Conservation (phyloP, 2,113 vertebrate genomes). For the Calonectris borealis region DNA sequence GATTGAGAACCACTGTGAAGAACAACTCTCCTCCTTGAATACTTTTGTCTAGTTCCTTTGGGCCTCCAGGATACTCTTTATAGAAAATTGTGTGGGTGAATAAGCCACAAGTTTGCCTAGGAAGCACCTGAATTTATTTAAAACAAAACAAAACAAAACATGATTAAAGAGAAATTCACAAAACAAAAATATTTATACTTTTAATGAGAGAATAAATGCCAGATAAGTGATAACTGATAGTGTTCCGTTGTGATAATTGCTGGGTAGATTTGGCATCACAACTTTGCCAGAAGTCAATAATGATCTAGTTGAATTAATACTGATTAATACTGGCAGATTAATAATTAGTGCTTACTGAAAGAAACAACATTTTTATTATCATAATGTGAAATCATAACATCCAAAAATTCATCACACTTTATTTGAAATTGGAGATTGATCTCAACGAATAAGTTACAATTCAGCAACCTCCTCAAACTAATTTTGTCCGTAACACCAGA, state of each 20-base stretch:
- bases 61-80: constrained; percentile 95
- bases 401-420: not conserved
- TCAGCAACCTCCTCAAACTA: not conserved
- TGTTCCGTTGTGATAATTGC: not conserved
- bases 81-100: constrained; percentile 99
- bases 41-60: constrained; percentile 94
- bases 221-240: not conserved
- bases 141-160: not conserved
- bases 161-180: not conserved
- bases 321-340: not conserved
- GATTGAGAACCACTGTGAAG: constrained; percentile 93
- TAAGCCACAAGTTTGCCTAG: constrained; percentile 94
- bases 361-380: not conserved
- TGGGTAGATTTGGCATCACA: not conserved
- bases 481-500: not conserved
- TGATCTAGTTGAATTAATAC: not conserved
- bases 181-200: not conserved
- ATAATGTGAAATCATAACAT: not conserved
- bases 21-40: constrained; percentile 95
- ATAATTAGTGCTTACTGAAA: not conserved
- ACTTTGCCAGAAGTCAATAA: not conserved
- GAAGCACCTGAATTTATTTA: constrained; percentile 84
- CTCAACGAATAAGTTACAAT: not conserved
- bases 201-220: not conserved
- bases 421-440: not conserved